These are phyloP conservation scores for Apodemus sylvaticus DNA, from an alignment of 2,113 vertebrate species.

Conservation along the genomic window DNA sequence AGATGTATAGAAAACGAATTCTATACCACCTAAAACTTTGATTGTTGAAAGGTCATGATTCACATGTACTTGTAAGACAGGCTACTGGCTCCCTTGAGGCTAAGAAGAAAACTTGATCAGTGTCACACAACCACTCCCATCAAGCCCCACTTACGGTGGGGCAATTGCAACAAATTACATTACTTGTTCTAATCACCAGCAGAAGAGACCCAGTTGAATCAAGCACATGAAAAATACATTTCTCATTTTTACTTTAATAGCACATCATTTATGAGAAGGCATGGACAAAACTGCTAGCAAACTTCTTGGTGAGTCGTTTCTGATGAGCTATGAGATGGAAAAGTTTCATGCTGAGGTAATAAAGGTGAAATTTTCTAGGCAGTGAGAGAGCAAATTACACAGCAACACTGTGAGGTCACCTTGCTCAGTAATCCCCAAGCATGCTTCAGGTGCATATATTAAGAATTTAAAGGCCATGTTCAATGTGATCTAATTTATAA, in stretches of 20 bases:
- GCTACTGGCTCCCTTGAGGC: not conserved
- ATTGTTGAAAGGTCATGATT: not conserved
- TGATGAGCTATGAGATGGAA: constrained; percentile 42
- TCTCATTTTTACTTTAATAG: constrained; percentile 26
- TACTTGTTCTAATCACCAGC: constrained; percentile 53
- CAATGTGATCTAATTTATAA: constrained; percentile 4
- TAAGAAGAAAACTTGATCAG: not conserved
- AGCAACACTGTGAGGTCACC: constrained; percentile 54
- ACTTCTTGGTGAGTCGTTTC: constrained; percentile 47
- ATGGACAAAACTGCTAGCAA: not conserved
- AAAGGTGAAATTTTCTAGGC: constrained; percentile 59
- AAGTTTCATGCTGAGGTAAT: constrained; percentile 66
- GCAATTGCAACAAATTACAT: not conserved
- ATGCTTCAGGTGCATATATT: constrained; percentile 49
- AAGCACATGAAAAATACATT: constrained; percentile 63
- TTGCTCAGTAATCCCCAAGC: constrained; percentile 50
- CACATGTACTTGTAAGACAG: not conserved
- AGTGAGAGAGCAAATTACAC: constrained; percentile 54
- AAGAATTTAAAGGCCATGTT: not conserved
- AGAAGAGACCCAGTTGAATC: constrained; percentile 28
- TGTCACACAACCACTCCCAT: not conserved
- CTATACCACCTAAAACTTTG: not conserved
- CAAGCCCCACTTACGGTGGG: not conserved
- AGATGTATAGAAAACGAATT: not conserved
- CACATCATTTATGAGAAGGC: not conserved